Base-by-base conservation (phyloP, 2,113 vertebrate species). In the Brachyistius frenatus region DNA sequence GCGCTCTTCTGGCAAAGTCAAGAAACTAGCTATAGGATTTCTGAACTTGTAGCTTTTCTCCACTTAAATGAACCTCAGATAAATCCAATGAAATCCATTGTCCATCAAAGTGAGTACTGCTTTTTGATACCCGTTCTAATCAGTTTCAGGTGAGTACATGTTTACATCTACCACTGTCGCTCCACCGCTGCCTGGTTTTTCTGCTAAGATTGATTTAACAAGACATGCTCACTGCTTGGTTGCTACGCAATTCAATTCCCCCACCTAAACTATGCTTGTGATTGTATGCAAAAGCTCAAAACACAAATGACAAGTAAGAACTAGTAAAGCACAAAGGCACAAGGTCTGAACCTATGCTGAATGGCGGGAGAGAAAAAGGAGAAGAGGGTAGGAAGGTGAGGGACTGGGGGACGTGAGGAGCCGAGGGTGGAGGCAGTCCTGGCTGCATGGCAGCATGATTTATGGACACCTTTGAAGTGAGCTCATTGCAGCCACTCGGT, bases 401-500 rank as follows among this genome's bases (percentile, higher is more conserved):
- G 2, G 67, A 79, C 53, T 65, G 55, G 56, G 66, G 65, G 68
- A 44, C 8, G 2, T 50, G 64, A 10, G 62, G 31, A 60, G 66
- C 37, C 30, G 71, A 54, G 49, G 77, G 61, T 44, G 67, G 70
- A 73, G 70, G 75, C 75, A 57, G 76, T 56, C n/a, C 33, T 81
- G 62, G 66, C 85, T 57, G 33, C 74, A 78, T 80, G 86, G 90
- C 90, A 90, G 85, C 66, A 81, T 93, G 91, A 94, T 93, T 95
- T 94, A 93, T 93, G 87, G 86, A 89, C 87, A 90, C 84, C 88
- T 94, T 92, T 93, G 89, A 95, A 92, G 91, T 89, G 86, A 91
- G 90, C 85, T 91, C 80, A 86, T 87, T 93, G 78, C 85, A 89
- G 84, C 83, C 80, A 79, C 57, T 69, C 64, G 44, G 81, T 78